phyloP scores from a whole-genome alignment of 2,113 vertebrate genomes.

The Psophia crepitans region DNA sequence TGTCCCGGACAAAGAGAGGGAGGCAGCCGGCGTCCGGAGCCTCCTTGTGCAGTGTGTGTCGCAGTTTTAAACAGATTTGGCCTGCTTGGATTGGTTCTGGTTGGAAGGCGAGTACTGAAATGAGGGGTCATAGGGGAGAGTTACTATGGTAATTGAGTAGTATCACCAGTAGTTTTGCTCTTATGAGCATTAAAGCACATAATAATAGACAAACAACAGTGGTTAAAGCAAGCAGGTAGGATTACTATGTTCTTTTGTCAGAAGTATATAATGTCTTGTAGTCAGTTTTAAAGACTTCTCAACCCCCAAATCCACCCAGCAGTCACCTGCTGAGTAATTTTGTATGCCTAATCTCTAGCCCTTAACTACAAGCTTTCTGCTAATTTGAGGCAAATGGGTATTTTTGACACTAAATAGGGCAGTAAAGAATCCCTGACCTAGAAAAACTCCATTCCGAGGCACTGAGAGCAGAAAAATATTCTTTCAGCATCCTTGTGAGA shows the following conservation, averaged over 20 bases:
- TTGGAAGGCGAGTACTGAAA: constrained; percentile 71
- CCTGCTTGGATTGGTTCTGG: constrained; percentile 76
- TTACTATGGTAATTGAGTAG: constrained; percentile 98
- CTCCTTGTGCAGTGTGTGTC: constrained; percentile 69
- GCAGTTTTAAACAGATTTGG: constrained; percentile 78
- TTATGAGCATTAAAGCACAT: constrained; percentile 86
- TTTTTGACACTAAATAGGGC: constrained; percentile 81
- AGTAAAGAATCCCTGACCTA: constrained; percentile 80
- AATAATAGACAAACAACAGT: constrained; percentile 92
- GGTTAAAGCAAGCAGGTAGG: constrained; percentile 98
- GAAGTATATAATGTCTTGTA: constrained; percentile 95
- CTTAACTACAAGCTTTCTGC: constrained; percentile 79
- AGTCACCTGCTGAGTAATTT: constrained; percentile 85
- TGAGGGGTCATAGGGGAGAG: constrained; percentile 86
- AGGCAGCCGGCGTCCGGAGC: constrained; percentile 38
- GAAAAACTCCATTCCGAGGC: constrained; percentile 77
- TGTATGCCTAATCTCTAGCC: constrained; percentile 86
- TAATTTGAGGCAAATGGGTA: constrained; percentile 85
- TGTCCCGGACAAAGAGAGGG: constrained; percentile 62
- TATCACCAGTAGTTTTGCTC: constrained; percentile 89
- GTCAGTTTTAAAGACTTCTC: constrained; percentile 97
- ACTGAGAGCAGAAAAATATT: constrained; percentile 75
- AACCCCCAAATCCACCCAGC: constrained; percentile 83
- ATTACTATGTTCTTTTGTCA: constrained; percentile 94
- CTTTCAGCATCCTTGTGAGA: constrained; percentile 76